phyloP scores from a whole-genome alignment of 2,888 invertebrate species.

The Allygus modestus region DNA sequence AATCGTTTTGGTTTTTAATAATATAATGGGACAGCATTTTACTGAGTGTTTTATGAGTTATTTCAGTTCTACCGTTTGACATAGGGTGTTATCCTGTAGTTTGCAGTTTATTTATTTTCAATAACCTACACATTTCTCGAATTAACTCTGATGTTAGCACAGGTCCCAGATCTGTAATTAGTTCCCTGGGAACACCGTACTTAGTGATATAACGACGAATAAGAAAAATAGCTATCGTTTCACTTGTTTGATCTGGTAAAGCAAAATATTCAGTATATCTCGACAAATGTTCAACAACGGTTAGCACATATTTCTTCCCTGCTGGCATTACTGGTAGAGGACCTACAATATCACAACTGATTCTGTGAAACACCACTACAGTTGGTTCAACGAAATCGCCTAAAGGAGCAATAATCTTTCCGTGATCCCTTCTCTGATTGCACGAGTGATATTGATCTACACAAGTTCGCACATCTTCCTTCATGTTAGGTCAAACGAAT shows the following conservation, averaged over 20 bases:
- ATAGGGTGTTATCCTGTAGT: conserved; percentile 71
- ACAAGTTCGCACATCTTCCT: background rate
- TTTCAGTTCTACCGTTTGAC: too few species aligned
- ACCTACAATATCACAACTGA: too few species aligned
- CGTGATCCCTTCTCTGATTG: conserved; percentile 66
- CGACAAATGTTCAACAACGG: too few species aligned
- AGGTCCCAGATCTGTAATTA: background rate
- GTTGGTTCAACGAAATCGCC: background rate
- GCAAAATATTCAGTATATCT: conserved; percentile 41
- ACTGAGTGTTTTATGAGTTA: too few species aligned
- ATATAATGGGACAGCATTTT: too few species aligned
- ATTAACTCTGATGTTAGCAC: background rate
- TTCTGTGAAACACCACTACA: background rate
- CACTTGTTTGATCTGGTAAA: conserved; percentile 63
- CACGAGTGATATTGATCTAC: background rate
- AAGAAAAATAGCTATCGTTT: conserved; percentile 16
- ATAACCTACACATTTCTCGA: background rate
- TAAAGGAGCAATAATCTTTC: too few species aligned
- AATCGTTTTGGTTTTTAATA: too few species aligned
- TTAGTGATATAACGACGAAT: too few species aligned
- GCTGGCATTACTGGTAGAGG: conserved; percentile 32
- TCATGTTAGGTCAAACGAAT: conserved; percentile 68
- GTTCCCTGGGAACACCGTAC: background rate
- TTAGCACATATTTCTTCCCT: background rate
- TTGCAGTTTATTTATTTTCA: conserved; percentile 47